Percentiles rank a stretch among this genome's conserved stretches.
Conservation (phyloP, 2,888 invertebrate genomes). For the Himalopsyche japonica region DNA sequence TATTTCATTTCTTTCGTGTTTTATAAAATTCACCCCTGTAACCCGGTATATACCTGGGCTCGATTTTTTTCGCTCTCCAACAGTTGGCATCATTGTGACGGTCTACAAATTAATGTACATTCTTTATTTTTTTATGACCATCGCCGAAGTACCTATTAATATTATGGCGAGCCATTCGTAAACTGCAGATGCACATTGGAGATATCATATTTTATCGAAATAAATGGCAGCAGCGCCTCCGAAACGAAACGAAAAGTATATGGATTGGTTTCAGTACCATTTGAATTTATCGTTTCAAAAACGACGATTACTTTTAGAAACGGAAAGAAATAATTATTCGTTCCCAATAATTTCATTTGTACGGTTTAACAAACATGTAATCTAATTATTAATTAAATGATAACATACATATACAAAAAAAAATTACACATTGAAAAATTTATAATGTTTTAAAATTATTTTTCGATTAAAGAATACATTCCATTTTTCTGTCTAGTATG, state of each 20-base stretch:
- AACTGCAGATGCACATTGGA: constrained; percentile 10
- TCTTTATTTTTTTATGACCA: constrained; percentile 37
- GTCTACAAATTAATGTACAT: constrained; percentile 40
- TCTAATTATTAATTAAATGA: no score
- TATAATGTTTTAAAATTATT: no score
- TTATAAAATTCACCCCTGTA: constrained; percentile 10
- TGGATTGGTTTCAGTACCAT: neutral
- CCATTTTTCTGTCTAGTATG: no score
- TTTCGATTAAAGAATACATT: no score
- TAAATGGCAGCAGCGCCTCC: neutral
- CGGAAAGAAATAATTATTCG: no score
- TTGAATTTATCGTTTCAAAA: no score
- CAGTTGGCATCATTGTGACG: constrained; percentile 40
- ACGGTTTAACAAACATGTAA: no score
- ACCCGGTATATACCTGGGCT: neutral
- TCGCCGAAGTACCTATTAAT: constrained; percentile 8
- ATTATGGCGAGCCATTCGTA: neutral
- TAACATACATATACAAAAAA: no score
- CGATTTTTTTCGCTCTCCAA: constrained; percentile 25
- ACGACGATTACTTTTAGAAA: no score
- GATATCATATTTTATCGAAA: constrained; percentile 16
- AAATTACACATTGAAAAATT: no score
- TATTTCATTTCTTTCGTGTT: no score
- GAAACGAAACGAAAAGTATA: constrained; percentile 28
- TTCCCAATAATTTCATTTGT: no score